phyloP scores from a whole-genome alignment of 2,113 vertebrate species.

The Colistium nudipinnis region DNA sequence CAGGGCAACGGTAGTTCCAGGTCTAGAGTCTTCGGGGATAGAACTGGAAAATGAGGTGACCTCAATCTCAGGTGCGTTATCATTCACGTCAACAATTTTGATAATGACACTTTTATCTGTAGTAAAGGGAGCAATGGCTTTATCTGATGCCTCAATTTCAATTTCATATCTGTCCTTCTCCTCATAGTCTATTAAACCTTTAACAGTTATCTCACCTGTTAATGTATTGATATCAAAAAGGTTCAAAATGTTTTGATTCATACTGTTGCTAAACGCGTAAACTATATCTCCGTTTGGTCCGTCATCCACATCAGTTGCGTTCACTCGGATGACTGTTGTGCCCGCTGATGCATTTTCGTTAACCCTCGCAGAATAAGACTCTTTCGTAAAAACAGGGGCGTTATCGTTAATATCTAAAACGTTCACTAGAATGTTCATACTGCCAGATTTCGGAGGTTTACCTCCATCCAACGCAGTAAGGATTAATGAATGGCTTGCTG shows the following conservation, averaged over 20 bases:
- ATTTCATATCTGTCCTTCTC: constrained; percentile 67
- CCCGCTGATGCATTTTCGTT: constrained; percentile 52
- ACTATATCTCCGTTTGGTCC: constrained; percentile 65
- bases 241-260: constrained; percentile 21
- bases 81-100: constrained; percentile 43
- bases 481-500: constrained; percentile 16
- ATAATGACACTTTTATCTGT: constrained; percentile 31
- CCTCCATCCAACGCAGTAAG: constrained; percentile 72
- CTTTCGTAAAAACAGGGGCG: constrained; percentile 61
- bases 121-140: background rate
- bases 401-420: constrained; percentile 80
- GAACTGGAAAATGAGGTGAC: constrained; percentile 38
- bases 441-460: constrained; percentile 64
- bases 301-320: constrained; percentile 76
- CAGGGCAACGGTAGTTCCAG: constrained; percentile 48
- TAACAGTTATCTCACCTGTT: constrained; percentile 72
- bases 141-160: constrained; percentile 75
- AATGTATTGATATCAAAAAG: constrained; percentile 62
- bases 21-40: constrained; percentile 15
- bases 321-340: constrained; percentile 66
- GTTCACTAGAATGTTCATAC: constrained; percentile 60
- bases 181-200: constrained; percentile 68
- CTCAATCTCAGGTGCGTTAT: constrained; percentile 40
- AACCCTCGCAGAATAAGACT: constrained; percentile 34
- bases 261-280: constrained; percentile 67